Evolutionary conservation across 1,140 invertebrate species (phyloP).

Genomic region (Anthonomus grandis): DNA sequence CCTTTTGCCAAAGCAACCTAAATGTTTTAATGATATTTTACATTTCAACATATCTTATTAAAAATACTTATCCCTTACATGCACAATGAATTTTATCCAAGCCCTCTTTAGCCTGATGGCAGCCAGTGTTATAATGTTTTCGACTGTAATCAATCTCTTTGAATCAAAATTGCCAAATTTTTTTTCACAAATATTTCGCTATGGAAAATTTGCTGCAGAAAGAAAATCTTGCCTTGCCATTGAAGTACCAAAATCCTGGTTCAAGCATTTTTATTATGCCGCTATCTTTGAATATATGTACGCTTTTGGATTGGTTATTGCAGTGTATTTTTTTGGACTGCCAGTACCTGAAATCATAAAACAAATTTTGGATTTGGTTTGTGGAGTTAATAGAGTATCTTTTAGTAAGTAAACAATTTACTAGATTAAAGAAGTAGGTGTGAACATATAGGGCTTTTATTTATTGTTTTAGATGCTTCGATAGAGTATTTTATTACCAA

Average conservation of each 20-base stretch:
- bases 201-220: constrained; percentile 65
- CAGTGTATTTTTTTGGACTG: constrained; percentile 51
- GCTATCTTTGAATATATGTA: constrained; percentile 53
- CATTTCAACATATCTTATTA: no score
- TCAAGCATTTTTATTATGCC: constrained; percentile 71
- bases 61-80: no score
- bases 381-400: constrained; percentile 52
- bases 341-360: constrained; percentile 51
- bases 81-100: constrained; percentile 35
- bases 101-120: constrained; percentile 32
- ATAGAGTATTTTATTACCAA: constrained; percentile 1
- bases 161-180: constrained; percentile 61
- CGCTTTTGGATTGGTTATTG: constrained; percentile 51
- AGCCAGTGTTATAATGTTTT: constrained; percentile 50
- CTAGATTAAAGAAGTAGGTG: no score
- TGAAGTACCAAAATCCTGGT: constrained; percentile 72
- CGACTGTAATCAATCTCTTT: constrained; percentile 58
- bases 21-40: no score
- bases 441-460: no score
- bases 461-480: no score
- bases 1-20: no score
- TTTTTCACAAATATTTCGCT: constrained; percentile 60
- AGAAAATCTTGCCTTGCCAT: constrained; percentile 51
- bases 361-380: constrained; percentile 51
- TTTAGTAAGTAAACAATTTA: constrained; percentile 55